A percentile compares a stretch with the other conserved stretches of the same genome.
phyloP scores from a whole-genome alignment of 64 coral and sea anemone species.

The Anthopleura sola region DNA sequence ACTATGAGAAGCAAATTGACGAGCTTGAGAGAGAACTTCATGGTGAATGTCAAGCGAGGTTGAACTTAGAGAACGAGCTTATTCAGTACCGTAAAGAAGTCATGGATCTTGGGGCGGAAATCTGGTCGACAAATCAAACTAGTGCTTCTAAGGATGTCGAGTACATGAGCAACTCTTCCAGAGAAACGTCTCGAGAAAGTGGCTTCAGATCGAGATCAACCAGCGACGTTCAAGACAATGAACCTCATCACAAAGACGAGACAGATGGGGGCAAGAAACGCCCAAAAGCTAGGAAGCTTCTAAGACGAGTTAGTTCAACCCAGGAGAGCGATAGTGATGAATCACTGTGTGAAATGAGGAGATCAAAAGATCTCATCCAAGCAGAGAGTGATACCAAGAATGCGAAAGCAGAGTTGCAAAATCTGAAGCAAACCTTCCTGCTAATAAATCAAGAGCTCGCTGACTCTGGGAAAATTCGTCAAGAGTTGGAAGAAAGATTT shows the following conservation, averaged over 20 bases:
- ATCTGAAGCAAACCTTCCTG: not conserved
- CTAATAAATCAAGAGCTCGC: not conserved
- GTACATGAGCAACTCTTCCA: not conserved
- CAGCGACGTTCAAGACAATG: not conserved
- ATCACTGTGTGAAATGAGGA: not conserved
- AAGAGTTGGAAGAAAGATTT: slow-evolving; percentile 20
- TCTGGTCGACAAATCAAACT: not conserved
- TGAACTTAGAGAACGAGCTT: slow-evolving; percentile 22
- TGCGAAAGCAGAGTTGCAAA: not conserved
- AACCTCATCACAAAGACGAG: not conserved
- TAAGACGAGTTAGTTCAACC: not conserved
- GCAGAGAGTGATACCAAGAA: slow-evolving; percentile 6
- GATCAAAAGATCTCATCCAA: not conserved
- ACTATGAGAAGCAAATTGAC: slow-evolving; percentile 32
- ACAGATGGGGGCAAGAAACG: not conserved
- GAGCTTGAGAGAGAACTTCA: slow-evolving; percentile 5
- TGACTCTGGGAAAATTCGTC: slow-evolving; percentile 8
- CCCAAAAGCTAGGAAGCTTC: not conserved
- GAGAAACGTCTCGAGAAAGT: not conserved
- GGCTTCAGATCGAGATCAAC: not conserved
- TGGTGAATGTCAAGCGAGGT: not conserved
- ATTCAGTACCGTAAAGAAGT: slow-evolving; percentile 8
- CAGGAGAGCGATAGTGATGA: not conserved
- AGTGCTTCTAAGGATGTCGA: not conserved
- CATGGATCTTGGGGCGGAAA: slow-evolving; percentile 17